These are phyloP conservation scores for Euplexia lucipara DNA, from an alignment of 2,888 invertebrate species.

Conservation along the genomic window DNA sequence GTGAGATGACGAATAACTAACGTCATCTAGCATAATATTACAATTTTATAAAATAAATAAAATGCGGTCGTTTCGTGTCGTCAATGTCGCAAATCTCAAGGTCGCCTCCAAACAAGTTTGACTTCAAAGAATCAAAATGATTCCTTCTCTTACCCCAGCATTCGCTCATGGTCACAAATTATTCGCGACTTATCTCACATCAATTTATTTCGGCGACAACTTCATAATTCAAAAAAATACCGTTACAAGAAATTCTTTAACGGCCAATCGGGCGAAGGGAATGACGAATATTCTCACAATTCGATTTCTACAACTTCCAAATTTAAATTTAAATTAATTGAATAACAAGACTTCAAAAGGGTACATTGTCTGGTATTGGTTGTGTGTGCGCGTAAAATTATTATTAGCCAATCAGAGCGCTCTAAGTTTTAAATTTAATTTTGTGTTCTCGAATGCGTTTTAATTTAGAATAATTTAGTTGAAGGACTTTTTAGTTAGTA, in stretches of 20 bases:
- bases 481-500: slow-evolving; percentile 22
- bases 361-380: slow-evolving; percentile 37
- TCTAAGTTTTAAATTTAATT: slow-evolving; percentile 60
- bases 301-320: slow-evolving; percentile 57
- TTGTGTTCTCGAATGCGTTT: slow-evolving; percentile 58
- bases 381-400: slow-evolving; percentile 47
- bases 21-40: no score
- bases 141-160: background rate
- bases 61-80: background rate
- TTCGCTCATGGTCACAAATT: slow-evolving; percentile 32
- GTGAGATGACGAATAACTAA: no score
- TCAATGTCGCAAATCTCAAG: no score
- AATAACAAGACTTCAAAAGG: slow-evolving; percentile 62
- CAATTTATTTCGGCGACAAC: slow-evolving; percentile 35
- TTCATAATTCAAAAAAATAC: slow-evolving; percentile 39
- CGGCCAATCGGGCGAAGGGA: slow-evolving; percentile 48
- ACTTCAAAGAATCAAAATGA: background rate
- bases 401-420: slow-evolving; percentile 59
- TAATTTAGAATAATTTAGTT: slow-evolving; percentile 58
- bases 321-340: slow-evolving; percentile 64
- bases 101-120: slow-evolving; percentile 5
- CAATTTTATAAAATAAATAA: slow-evolving; percentile 6
- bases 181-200: slow-evolving; percentile 13
- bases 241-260: slow-evolving; percentile 47
- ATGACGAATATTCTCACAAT: slow-evolving; percentile 51